Evolutionary conservation across 2,113 vertebrate genomes (phyloP), one percentile per base, ranked within the genome.

Genomic region (Melanotaenia duboulayi): DNA sequence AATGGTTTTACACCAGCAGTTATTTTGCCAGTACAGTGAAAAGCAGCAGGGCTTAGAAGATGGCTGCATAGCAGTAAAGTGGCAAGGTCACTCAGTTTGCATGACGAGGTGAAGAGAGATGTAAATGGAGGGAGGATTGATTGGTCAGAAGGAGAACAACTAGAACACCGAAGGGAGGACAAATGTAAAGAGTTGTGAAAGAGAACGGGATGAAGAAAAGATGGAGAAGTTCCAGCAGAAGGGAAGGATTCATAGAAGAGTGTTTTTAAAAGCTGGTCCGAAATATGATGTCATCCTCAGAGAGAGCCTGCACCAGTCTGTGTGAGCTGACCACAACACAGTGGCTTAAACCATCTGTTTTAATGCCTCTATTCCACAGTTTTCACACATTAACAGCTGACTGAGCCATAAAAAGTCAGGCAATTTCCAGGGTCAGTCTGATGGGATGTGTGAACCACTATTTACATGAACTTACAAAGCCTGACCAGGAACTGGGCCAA

Each of bases 221-320:
- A 35, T 39, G 11, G 16, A 40, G 28, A 42, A 59, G 4, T 61
- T 54, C 32, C 1, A 49, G 25, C 22, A 50, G 16, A 55, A 24
- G 48, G 25, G 55, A n/a, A 56, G 19, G 42, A 19, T 71, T 40
- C 39, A 76, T 46, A 22, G 14, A 37, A 46, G 58, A 37, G 25
- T 46, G 32, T 48, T 52, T 51, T 44, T 48, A 80, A 19, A 74
- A 69, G 32, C 32, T 23, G 16, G 37, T 1, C 84, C 78, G 80
- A 65, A 76, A 61, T 37, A 85, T 90, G 85, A 87, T 76, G 80
- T 88, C 84, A 90, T 78, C 57, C 35, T 63, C 17, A 12, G 13
- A 42, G 54, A 68, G 71, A 39, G 58, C 58, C 61, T 66, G 51
- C 72, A 57, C 50, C 64, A 52, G 39, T 14, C 22, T 49, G 62